These are phyloP conservation scores for Tor tambroides DNA, from an alignment of 2,113 vertebrate genomes.

Conservation along the genomic window DNA sequence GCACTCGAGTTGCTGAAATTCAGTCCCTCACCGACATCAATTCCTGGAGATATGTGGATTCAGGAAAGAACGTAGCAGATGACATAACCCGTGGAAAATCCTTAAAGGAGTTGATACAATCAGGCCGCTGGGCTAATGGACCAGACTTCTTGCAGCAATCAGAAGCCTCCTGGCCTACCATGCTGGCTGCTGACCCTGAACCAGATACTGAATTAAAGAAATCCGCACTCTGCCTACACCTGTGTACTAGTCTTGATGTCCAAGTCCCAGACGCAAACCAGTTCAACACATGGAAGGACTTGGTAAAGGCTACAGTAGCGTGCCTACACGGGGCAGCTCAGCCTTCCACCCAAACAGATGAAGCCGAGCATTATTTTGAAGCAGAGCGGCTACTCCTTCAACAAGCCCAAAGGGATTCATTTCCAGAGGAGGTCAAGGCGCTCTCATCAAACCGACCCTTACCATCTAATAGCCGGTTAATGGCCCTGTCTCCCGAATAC, in stretches of 20 bases:
- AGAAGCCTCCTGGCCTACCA: neutral
- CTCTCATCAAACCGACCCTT: neutral
- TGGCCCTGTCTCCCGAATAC: neutral
- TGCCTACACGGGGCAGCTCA: neutral
- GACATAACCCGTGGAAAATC: slow-evolving; percentile 39
- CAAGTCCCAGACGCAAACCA: neutral
- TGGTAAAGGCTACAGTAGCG: neutral
- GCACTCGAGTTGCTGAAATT: neutral
- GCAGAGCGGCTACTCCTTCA: neutral
- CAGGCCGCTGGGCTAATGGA: slow-evolving; percentile 1
- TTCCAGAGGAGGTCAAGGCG: slow-evolving; percentile 1
- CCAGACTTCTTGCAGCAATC: neutral
- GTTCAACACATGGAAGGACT: neutral
- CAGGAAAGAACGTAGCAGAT: slow-evolving; percentile 26
- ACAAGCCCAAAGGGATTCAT: neutral
- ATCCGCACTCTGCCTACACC: neutral
- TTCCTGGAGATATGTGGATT: slow-evolving; percentile 31
- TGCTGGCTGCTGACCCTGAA: neutral
- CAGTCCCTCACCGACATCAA: neutral
- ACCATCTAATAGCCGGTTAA: neutral
- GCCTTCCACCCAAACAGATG: neutral
- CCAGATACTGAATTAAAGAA: neutral
- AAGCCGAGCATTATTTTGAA: neutral
- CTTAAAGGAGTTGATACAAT: neutral
- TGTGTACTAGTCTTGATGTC: neutral